phyloP scores from a whole-genome alignment of 2,113 vertebrate species.

The Lepisosteus oculatus region DNA sequence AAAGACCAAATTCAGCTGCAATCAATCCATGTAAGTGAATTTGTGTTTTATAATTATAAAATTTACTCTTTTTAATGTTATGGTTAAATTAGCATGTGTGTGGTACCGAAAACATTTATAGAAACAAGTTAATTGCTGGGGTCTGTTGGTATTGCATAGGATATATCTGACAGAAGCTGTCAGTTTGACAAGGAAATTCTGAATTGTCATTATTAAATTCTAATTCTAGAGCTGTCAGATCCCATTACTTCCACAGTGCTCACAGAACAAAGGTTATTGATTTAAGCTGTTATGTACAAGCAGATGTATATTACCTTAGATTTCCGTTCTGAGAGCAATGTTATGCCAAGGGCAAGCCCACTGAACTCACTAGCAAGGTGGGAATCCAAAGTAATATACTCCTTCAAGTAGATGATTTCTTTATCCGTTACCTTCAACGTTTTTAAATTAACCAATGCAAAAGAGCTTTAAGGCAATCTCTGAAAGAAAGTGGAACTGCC shows the following conservation, averaged over 20 bases:
- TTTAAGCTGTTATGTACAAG: conserved; percentile 63
- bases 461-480: not conserved
- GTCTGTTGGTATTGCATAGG: not conserved
- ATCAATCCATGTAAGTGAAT: not conserved
- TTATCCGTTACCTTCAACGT: not conserved
- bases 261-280: conserved; percentile 58
- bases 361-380: conserved; percentile 44
- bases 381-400: not conserved
- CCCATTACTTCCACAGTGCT: conserved; percentile 48
- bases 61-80: conserved; percentile 13
- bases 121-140: conserved; percentile 2
- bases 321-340: conserved; percentile 55
- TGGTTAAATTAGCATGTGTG: conserved; percentile 13
- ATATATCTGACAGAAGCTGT: conserved; percentile 3
- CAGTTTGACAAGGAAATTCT: conserved; percentile 36
- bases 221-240: conserved; percentile 48
- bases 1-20: not conserved
- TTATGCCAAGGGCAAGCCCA: conserved; percentile 62
- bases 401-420: conserved; percentile 6
- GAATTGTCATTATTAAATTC: conserved; percentile 56
- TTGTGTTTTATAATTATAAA: conserved; percentile 10
- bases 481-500: not conserved
- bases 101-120: conserved; percentile 4
- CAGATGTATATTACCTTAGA: conserved; percentile 59
- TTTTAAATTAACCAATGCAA: conserved; percentile 17